Evolutionary conservation across 2,888 invertebrate genomes (phyloP).

Genomic region (Ceramica pisi): DNA sequence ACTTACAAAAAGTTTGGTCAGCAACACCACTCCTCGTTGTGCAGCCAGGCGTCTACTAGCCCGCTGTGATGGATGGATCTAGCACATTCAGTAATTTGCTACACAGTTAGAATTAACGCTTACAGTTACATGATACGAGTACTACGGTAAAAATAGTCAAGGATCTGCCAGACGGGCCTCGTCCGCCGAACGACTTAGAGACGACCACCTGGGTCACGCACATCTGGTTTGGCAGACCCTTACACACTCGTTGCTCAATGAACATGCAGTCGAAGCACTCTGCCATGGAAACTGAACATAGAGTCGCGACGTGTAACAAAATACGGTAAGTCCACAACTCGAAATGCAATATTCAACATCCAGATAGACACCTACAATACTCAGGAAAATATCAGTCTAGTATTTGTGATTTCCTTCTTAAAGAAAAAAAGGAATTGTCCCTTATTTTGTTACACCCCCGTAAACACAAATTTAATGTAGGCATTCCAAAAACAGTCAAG

Average conservation of each 20-base stretch:
- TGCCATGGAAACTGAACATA: slow-evolving; percentile 59
- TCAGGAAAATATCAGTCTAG: not conserved
- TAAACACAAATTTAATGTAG: slow-evolving; percentile 58
- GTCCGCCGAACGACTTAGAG: slow-evolving; percentile 17
- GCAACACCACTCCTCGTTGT: slow-evolving; percentile 76
- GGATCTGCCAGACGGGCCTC: slow-evolving; percentile 64
- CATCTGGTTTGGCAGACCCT: slow-evolving; percentile 63
- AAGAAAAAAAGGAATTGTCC: not conserved
- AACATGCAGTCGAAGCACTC: slow-evolving; percentile 62
- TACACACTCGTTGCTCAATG: slow-evolving; percentile 69
- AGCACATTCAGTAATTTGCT: slow-evolving; percentile 86
- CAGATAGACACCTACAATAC: not conserved
- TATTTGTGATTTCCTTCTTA: not conserved
- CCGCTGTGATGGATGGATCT: slow-evolving; percentile 84
- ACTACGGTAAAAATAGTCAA: slow-evolving; percentile 77
- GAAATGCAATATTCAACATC: slow-evolving; percentile 6
- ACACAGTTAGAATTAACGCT: slow-evolving; percentile 83
- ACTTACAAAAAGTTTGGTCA: slow-evolving; percentile 55
- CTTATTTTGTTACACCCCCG: slow-evolving; percentile 61
- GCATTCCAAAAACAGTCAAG: slow-evolving; percentile 66
- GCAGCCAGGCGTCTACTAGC: slow-evolving; percentile 74
- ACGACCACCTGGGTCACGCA: slow-evolving; percentile 31
- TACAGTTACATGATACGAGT: slow-evolving; percentile 78
- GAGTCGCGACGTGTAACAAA: slow-evolving; percentile 51
- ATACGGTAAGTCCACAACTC: not conserved